Percentiles rank a stretch among this genome's conserved stretches.
These are phyloP conservation scores for Myocastor coypus DNA, from an alignment of 2,113 vertebrate species.

Conservation along the genomic window DNA sequence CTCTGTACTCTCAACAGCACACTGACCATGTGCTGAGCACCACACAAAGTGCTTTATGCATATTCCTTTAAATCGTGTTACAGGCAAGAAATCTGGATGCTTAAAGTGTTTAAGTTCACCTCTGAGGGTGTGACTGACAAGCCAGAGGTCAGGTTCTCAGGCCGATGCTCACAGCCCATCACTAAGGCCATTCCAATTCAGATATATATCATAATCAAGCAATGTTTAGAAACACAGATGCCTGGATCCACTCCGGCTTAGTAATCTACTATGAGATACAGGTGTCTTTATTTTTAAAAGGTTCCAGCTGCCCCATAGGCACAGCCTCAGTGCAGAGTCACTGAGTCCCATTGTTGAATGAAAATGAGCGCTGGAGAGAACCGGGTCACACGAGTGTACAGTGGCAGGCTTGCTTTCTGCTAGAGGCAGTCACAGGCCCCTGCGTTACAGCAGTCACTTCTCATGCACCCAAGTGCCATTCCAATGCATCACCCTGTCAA, in stretches of 20 bases:
- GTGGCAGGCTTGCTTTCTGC: neutral
- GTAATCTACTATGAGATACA: neutral
- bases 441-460: neutral
- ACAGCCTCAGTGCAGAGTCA: neutral
- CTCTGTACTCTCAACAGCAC: neutral
- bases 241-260: neutral
- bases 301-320: neutral
- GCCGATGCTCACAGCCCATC: neutral
- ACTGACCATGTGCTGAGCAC: no score
- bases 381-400: neutral
- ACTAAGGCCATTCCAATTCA: neutral
- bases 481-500: neutral
- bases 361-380: neutral
- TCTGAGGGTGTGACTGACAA: neutral
- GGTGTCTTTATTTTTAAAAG: neutral
- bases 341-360: accelerated
- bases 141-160: neutral
- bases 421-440: neutral
- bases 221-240: neutral
- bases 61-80: neutral
- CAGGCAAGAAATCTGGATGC: neutral
- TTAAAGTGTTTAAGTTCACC: neutral
- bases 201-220: neutral
- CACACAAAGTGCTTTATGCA: neutral
- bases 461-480: neutral